Percentiles rank a stretch among this genome's conserved stretches.
phyloP scores from a whole-genome alignment of 2,888 invertebrate species.

The Dorcus parallelipipedus region DNA sequence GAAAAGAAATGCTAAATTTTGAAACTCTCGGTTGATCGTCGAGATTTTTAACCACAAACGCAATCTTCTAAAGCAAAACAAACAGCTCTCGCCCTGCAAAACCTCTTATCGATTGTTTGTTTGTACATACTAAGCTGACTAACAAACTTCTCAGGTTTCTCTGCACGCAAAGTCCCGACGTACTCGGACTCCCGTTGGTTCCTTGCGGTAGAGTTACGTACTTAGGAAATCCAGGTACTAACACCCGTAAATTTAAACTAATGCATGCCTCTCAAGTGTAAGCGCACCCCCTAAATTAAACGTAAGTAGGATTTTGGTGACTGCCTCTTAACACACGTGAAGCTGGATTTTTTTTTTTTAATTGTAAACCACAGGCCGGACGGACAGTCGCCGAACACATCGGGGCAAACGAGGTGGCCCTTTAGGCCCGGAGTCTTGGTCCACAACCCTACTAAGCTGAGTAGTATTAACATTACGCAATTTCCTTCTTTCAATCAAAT shows the following conservation, averaged over 20 bases:
- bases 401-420: slow-evolving; percentile 69
- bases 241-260: background rate
- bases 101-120: no score
- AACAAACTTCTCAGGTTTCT: slow-evolving; percentile 45
- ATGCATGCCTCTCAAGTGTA: background rate
- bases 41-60: no score
- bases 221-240: slow-evolving; percentile 46
- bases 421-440: slow-evolving; percentile 84
- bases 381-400: slow-evolving; percentile 44
- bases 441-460: slow-evolving; percentile 82
- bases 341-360: no score
- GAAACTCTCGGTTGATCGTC: no score
- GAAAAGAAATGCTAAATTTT: no score
- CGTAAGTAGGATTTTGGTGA: no score
- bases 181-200: slow-evolving; percentile 50
- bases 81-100: no score
- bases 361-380: slow-evolving; percentile 44
- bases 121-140: background rate
- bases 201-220: slow-evolving; percentile 49
- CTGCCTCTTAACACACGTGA: no score
- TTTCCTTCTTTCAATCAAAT: slow-evolving; percentile 32
- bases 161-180: slow-evolving; percentile 51
- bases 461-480: slow-evolving; percentile 55
- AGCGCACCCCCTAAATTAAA: no score
- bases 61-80: no score